A percentile compares a stretch with the other conserved stretches of the same genome.
Evolutionary conservation across 2,797 vertebrate genomes (phyloP).

Genomic region (Thalassophryne amazonica): DNA sequence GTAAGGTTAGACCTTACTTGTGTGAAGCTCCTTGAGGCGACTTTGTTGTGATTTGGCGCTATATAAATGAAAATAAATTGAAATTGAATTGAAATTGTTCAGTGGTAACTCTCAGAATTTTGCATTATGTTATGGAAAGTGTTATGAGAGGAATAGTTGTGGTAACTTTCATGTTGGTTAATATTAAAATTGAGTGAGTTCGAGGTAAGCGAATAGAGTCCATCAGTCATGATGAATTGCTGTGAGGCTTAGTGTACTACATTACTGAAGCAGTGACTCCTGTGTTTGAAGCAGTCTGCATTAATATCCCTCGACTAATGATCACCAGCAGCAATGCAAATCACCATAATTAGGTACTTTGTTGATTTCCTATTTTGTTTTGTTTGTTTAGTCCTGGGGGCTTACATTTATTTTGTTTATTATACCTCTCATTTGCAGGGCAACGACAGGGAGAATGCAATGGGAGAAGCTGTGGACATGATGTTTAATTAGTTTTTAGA

Average conservation of each 20-base stretch:
- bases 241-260: not conserved
- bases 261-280: slow-evolving; percentile 17
- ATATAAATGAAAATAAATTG: too few species aligned
- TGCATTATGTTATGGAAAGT: too few species aligned
- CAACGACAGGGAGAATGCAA: not conserved
- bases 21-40: too few species aligned
- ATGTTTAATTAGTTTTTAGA: slow-evolving; percentile 24
- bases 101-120: too few species aligned
- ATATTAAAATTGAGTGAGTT: not conserved
- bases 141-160: too few species aligned
- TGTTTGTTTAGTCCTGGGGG: slow-evolving; percentile 46
- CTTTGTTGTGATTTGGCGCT: too few species aligned
- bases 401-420: slow-evolving; percentile 24
- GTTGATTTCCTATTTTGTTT: slow-evolving; percentile 48
- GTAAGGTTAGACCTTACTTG: too few species aligned
- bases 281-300: slow-evolving; percentile 10
- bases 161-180: not conserved
- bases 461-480: not conserved
- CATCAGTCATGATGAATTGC: not conserved
- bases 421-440: not conserved
- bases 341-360: slow-evolving; percentile 55
- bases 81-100: too few species aligned
- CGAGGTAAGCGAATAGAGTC: slow-evolving; percentile 1
- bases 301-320: slow-evolving; percentile 45
- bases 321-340: slow-evolving; percentile 52